These are phyloP conservation scores for Zygothrica quintamaculata DNA, from an alignment of 2,888 invertebrate genomes.

Conservation along the genomic window DNA sequence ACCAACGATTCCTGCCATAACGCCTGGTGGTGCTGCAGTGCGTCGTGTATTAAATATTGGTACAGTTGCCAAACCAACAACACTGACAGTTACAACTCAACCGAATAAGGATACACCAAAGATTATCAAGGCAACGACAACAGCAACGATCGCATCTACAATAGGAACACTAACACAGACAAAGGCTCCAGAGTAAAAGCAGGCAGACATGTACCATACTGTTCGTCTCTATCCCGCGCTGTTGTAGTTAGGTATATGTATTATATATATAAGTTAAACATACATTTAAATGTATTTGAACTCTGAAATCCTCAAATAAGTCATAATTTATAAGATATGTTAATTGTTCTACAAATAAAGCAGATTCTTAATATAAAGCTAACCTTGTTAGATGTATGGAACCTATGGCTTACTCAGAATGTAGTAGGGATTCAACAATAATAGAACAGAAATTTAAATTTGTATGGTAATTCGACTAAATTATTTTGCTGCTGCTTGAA, in stretches of 20 bases:
- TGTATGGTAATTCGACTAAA: no score
- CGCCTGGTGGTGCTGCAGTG: conserved; percentile 51
- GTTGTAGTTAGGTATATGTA: conserved; percentile 20
- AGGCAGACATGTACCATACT: background rate
- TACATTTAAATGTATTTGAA: conserved; percentile 23
- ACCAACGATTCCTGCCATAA: conserved; percentile 30
- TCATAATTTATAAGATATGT: conserved; percentile 53
- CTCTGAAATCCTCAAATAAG: conserved; percentile 24
- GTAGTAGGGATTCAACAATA: no score
- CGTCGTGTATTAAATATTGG: conserved; percentile 63
- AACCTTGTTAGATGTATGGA: no score
- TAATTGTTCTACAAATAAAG: conserved; percentile 37
- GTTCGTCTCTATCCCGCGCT: conserved; percentile 1
- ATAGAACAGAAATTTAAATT: no score
- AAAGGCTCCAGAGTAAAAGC: conserved; percentile 20
- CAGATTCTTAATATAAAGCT: no score
- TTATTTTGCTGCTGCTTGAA: conserved; percentile 1
- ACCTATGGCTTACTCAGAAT: no score
- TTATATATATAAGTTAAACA: conserved; percentile 13
- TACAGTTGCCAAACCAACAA: conserved; percentile 45
- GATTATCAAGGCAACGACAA: conserved; percentile 44
- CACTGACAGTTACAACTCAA: conserved; percentile 33
- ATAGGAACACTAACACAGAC: conserved; percentile 20
- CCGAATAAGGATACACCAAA: conserved; percentile 44
- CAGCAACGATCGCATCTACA: conserved; percentile 16